Conservation (phyloP, 1,140 invertebrate genomes). For the Drosophila carrolli region DNA sequence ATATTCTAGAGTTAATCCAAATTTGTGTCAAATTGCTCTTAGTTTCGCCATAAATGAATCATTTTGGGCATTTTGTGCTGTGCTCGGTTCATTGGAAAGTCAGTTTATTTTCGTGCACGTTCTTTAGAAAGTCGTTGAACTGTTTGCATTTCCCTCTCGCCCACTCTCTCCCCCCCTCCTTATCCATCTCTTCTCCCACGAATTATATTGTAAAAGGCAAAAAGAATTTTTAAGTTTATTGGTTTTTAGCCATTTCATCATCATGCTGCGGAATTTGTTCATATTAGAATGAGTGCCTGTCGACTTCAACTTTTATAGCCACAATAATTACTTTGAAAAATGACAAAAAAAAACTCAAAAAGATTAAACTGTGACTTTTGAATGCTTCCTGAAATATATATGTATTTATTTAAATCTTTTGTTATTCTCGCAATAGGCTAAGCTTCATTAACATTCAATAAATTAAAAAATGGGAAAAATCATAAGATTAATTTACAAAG, state of each 20-base stretch:
- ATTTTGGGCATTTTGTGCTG: slow-evolving; percentile 43
- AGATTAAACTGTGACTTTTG: slow-evolving; percentile 3
- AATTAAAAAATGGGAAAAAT: too few relatives aligned
- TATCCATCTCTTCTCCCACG: slow-evolving; percentile 5
- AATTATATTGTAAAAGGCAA: slow-evolving; percentile 29
- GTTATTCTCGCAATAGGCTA: not conserved
- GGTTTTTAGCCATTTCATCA: slow-evolving; percentile 50
- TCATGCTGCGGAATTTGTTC: slow-evolving; percentile 17
- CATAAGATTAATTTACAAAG: too few relatives aligned
- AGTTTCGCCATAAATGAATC: slow-evolving; percentile 43
- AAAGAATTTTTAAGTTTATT: slow-evolving; percentile 34
- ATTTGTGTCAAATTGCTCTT: slow-evolving; percentile 28
- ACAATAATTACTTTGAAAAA: slow-evolving; percentile 16
- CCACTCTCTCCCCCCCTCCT: slow-evolving; percentile 7
- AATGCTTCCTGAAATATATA: not conserved
- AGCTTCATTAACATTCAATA: not conserved
- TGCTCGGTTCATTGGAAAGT: slow-evolving; percentile 47
- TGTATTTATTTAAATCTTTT: not conserved
- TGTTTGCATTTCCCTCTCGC: slow-evolving; percentile 24
- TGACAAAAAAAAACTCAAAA: not conserved
- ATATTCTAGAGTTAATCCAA: slow-evolving; percentile 16
- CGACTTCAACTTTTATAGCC: slow-evolving; percentile 3
- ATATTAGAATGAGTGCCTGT: slow-evolving; percentile 9
- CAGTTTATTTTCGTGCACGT: slow-evolving; percentile 50
- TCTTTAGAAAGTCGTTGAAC: slow-evolving; percentile 54